Base-by-base conservation (phyloP, 2,888 invertebrate genomes). In the Latrodectus hesperus region DNA sequence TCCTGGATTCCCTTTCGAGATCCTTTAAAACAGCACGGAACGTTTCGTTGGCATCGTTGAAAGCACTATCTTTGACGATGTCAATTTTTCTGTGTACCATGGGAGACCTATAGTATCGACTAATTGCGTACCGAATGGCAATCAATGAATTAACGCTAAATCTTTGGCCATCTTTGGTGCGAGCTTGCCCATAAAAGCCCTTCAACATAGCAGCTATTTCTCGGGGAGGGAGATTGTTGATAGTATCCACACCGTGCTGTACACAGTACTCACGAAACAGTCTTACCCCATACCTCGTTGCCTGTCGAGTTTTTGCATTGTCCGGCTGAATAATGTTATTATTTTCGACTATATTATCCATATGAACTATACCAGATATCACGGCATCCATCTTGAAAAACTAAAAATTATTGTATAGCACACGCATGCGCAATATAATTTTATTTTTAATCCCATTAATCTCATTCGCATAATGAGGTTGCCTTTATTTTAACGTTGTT, bases 51-150 rank as follows among this genome's bases (percentile, higher is more conserved):
- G 89, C 89, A 17, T 89, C 89, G 76, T 84, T 83, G 74, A 89
- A 89, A 64, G 87, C 89, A 22, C 74, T 82, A 75, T 89, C 89
- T 72, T 88, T 86, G 22, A 89, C 89, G 51, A 89, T 89, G 82
- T 89, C 89, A 60, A 89, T 89, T 79, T 89, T 88, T 26, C 89
- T 71, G 82, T 81, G 79, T 71, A 89, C 87, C 84, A 84, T 85
- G 68, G 89, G 89, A 22, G 89, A 89, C 14, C 89, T 86, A 82
- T 89, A 89, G 77, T 89, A 89, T 72, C 89, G 89, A 71, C 89
- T 89, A 81, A 89, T 89, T 67, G 89, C 89, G 71, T 89, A 89
- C n/a, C 89, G 87, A 75, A 89, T 89, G 49, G 89, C 89, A 74
- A 89, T 89, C 87, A 89, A 76, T 55, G 89, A 89, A 77, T 89